Conservation (phyloP, 2,113 vertebrate genomes). For the Thermophis baileyi region DNA sequence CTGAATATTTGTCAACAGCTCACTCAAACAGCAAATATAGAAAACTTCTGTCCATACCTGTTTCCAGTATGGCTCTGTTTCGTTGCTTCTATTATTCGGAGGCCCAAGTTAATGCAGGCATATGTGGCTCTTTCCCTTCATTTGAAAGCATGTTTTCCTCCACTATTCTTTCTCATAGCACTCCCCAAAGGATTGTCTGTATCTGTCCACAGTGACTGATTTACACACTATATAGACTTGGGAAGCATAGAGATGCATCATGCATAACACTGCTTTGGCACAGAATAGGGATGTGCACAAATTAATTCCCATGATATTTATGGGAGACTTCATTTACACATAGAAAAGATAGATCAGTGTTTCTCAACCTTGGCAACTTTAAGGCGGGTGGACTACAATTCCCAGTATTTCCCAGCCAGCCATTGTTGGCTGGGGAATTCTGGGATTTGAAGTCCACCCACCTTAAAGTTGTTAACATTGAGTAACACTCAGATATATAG, state of each 20-base stretch:
- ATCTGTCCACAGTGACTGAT: slow-evolving; percentile 58
- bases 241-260: slow-evolving; percentile 63
- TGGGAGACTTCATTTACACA: slow-evolving; percentile 45
- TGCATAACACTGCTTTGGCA: slow-evolving; percentile 46
- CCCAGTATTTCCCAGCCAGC: not conserved
- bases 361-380: not conserved
- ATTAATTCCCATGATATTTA: slow-evolving; percentile 68
- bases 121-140: slow-evolving; percentile 26
- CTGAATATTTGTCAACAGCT: slow-evolving; percentile 28
- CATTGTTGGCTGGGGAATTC: not conserved
- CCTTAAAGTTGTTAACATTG: not conserved
- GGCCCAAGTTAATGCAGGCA: slow-evolving; percentile 36
- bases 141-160: slow-evolving; percentile 38
- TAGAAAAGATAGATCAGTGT: not conserved
- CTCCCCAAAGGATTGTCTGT: slow-evolving; percentile 48
- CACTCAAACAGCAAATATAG: slow-evolving; percentile 8
- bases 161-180: slow-evolving; percentile 23
- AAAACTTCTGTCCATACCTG: slow-evolving; percentile 10
- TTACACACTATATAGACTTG: slow-evolving; percentile 63
- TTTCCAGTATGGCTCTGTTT: slow-evolving; percentile 34
- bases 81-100: slow-evolving; percentile 7
- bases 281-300: slow-evolving; percentile 56
- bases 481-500: not conserved
- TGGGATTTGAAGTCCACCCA: not conserved
- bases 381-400: not conserved